Conservation (phyloP, 2,113 vertebrate species). For the Gopherus evgoodei region DNA sequence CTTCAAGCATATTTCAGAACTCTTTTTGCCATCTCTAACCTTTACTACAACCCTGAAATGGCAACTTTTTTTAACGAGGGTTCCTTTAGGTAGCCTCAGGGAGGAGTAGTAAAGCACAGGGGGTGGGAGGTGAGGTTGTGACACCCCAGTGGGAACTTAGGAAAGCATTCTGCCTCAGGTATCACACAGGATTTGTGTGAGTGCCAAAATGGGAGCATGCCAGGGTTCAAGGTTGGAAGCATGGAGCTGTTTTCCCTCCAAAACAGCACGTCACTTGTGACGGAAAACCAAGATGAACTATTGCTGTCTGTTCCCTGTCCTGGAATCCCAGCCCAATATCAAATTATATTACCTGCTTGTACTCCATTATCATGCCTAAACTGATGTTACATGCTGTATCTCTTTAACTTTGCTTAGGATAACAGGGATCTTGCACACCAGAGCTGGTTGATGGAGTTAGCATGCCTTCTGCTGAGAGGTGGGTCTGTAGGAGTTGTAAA, state of each 20-base stretch:
- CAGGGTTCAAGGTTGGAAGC: neutral
- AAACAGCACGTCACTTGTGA: neutral
- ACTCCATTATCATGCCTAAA: neutral
- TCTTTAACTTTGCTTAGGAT: neutral
- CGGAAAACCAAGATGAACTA: neutral
- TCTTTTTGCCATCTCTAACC: neutral
- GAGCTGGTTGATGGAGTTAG: neutral
- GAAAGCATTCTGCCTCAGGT: neutral
- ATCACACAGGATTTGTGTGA: neutral
- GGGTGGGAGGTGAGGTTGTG: too few relatives aligned
- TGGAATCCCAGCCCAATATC: neutral
- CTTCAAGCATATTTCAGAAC: neutral
- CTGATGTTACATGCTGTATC: neutral
- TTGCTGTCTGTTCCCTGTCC: neutral
- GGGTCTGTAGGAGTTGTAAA: neutral
- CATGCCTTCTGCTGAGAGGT: neutral
- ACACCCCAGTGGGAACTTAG: neutral
- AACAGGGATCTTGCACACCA: neutral
- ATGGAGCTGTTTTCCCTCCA: neutral
- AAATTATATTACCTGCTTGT: neutral
- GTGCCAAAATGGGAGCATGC: neutral
- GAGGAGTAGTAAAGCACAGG: neutral
- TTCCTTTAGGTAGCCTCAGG: neutral
- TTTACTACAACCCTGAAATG: neutral
- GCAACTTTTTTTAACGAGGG: neutral